Conservation (phyloP, 2,797 vertebrate species). For the Rhinatrema bivittatum region DNA sequence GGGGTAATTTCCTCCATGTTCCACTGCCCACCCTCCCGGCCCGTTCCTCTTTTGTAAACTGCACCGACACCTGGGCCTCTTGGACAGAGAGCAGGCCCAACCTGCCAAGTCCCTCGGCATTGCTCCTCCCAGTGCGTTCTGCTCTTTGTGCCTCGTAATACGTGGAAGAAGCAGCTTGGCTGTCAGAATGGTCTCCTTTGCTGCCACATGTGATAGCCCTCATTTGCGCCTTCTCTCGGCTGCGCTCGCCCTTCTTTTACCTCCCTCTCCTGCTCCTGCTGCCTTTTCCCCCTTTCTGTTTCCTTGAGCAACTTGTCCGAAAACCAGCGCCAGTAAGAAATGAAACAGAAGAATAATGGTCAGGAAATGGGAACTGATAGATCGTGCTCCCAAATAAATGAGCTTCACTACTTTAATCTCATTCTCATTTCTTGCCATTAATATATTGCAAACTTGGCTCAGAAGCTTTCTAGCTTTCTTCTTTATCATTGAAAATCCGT, state of each 20-base stretch:
- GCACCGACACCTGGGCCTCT: too few species aligned
- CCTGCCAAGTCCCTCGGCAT: too few species aligned
- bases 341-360: background rate
- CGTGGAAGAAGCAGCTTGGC: too few species aligned
- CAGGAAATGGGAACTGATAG: background rate
- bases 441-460: background rate
- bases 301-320: too few species aligned
- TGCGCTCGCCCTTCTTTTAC: background rate
- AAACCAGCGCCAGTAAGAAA: too few species aligned
- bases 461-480: background rate
- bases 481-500: background rate
- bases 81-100: too few species aligned
- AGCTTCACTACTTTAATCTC: background rate
- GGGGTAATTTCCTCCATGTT: slow-evolving; percentile 18
- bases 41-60: background rate
- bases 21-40: slow-evolving; percentile 1
- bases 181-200: too few species aligned
- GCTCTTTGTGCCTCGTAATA: background rate
- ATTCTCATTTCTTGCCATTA: background rate
- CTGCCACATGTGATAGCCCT: background rate
- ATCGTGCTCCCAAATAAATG: background rate
- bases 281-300: background rate
- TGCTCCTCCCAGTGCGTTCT: background rate
- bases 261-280: background rate
- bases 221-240: background rate